A percentile compares a stretch with the other conserved stretches of the same genome.
Conservation (phyloP, 2,113 vertebrate genomes). For the Pantherophis guttatus region DNA sequence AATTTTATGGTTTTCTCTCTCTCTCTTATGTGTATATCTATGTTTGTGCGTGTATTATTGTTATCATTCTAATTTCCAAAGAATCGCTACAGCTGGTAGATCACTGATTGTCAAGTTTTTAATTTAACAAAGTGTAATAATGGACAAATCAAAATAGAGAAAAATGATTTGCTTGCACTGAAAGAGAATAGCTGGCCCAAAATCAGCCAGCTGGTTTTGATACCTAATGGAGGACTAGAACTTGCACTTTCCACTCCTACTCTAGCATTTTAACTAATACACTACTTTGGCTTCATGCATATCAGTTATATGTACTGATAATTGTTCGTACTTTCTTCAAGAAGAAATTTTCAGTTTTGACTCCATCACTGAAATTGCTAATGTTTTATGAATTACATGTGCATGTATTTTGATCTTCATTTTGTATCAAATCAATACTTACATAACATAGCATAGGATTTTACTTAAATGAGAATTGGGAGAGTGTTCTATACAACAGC, state of each 20-base stretch:
- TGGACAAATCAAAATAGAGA: no score
- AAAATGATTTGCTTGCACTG: no score
- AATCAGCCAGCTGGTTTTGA: no score
- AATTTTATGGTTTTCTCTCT: not conserved
- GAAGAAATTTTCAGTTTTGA: not conserved
- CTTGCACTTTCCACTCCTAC: no score
- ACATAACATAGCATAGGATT: not conserved
- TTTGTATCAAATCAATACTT: not conserved
- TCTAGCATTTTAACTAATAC: no score
- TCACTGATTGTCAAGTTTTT: not conserved
- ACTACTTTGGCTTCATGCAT: not conserved
- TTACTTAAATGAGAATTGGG: not conserved
- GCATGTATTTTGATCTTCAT: not conserved
- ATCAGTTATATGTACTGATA: no score
- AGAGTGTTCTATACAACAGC: no score
- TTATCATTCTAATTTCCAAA: not conserved
- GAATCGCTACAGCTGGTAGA: not conserved
- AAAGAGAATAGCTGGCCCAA: no score
- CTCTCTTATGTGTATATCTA: no score
- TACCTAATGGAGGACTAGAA: no score
- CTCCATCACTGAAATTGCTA: no score
- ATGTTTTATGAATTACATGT: not conserved
- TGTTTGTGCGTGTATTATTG: no score
- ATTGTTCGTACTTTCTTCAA: not conserved
- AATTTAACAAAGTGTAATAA: not conserved